Conservation (phyloP, 2,797 vertebrate species). For the Macropus fuliginosus region DNA sequence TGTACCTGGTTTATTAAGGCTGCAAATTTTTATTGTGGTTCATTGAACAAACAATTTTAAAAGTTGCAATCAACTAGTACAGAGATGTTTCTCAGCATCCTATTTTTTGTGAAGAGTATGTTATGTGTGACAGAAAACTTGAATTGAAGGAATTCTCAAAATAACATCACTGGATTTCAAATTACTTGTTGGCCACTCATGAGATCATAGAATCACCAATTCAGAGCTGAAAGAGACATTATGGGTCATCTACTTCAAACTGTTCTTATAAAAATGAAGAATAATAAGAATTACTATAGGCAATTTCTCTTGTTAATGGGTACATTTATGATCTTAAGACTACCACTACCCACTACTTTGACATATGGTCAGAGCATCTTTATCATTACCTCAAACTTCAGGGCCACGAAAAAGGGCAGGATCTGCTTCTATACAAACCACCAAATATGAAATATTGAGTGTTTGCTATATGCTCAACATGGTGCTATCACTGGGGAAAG, state of each 20-base stretch:
- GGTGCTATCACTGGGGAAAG: not conserved
- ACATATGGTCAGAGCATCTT: not conserved
- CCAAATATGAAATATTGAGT: not conserved
- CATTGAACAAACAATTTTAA: slow-evolving; percentile 24
- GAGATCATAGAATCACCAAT: not conserved
- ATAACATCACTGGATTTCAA: not conserved
- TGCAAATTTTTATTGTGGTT: slow-evolving; percentile 52
- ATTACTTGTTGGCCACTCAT: not conserved
- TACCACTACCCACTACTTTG: accelerated
- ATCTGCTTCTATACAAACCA: not conserved
- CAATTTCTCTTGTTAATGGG: not conserved
- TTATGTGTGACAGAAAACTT: slow-evolving; percentile 10
- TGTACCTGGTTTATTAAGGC: slow-evolving; percentile 57
- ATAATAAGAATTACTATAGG: not conserved
- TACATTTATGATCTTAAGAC: not conserved
- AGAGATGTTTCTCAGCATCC: not conserved
- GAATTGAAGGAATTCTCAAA: slow-evolving; percentile 19
- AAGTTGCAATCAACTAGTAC: slow-evolving; percentile 10
- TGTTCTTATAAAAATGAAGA: not conserved
- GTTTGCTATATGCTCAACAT: no score
- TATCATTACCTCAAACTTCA: not conserved
- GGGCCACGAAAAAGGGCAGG: no score
- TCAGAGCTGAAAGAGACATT: not conserved
- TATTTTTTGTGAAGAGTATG: slow-evolving; percentile 14
- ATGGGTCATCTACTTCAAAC: not conserved